Evolutionary conservation across 2,113 vertebrate genomes (phyloP), one percentile per base, ranked within the genome.

Genomic region (Rhinolophus sinicus): DNA sequence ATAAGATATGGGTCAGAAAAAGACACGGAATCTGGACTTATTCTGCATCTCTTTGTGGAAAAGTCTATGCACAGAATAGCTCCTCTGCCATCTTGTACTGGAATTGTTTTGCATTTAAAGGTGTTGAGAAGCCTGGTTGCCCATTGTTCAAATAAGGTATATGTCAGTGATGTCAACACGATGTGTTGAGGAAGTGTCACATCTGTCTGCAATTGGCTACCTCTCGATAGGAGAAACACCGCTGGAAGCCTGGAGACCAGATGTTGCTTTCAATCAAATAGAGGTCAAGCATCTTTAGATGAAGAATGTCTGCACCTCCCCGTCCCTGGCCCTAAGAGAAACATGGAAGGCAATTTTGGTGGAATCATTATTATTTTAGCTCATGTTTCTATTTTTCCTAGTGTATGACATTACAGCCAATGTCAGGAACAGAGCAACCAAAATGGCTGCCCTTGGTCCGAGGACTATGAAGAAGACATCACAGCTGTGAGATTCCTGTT

Each of bases 171-270:
- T 98, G 97, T 98, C 98, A 98, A 88, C 77, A 88, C 92, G 98
- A 64, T 16, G 62, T 98, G 94, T 97, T 97, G 95, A 98, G 98
- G 98, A 99, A 98, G 98, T 98, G 98, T 99, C 98, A 98, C 98
- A 98, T 98, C 98, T 98, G 98, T 98, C 97, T 98, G 91, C 98
- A 98, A 96, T 98, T 98, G 98, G 97, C 98, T 98, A 98, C 98
- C 93, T 98, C 97, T 98, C 97, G 60, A 98, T 98, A 96, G 98
- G 88, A 95, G 96, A 97, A 98, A 97, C 97, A 97, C 97, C 93
- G 78, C 98, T 98, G 98, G 98, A 98, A 97, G 97, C 98, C 98
- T 98, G 98, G 95, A 98, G 97, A 98, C 98, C 98, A 99, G 98
- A 98, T 98, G 98, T 98, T 98, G 62, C 97, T 97, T 98, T 98